Base-by-base conservation (phyloP, 1,140 invertebrate genomes). In the Patella vulgata region DNA sequence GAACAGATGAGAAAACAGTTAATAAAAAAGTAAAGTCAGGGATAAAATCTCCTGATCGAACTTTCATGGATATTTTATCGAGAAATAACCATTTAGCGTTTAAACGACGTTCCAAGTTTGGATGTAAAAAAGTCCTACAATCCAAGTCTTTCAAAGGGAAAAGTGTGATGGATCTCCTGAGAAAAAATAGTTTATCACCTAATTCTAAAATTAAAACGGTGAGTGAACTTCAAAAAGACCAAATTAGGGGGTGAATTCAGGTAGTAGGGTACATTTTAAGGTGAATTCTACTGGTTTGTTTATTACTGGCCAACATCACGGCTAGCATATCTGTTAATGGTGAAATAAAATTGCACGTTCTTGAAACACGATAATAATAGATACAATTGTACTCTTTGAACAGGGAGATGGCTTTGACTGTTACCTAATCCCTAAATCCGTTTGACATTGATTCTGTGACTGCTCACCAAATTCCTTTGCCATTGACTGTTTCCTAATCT, bases 11-110 rank as follows among this genome's bases (percentile, higher is more conserved):
- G n/a, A 36, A 36, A 54, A 39, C 23, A 23, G 52, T 39, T 39
- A 39, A 54, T 39, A 27, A 52, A 33, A 25, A 52, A 52, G n/a
- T 17, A 27, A 17, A 12, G 1, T 9, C 30, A 4, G 36, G 21
- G 19, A 14, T 8, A 21, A 19, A 52, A 28, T 28, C 6, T 28
- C 27, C n/a, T 30, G 28, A 30, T 17, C 21, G 30, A 21, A 40
- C 36, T 23, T 30, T 36, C 11, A 30, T 54, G 52, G 52, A 36
- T 54, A 33, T 54, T 54, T 33, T 54, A 12, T 54, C 52, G 23
- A 36, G 25, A 40, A 54, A 54, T 54, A 39, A 30, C 14, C 52
- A 54, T 23, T 25, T 54, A 36, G 33, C 31, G 17, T 54, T 54
- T 33, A 54, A 54, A 40, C 31, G 30, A 9, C 21, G 19, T 39